Base-by-base conservation (phyloP, 37 sponge, comb jelly and placozoan genomes). In the Hexactinellida sp. region DNA sequence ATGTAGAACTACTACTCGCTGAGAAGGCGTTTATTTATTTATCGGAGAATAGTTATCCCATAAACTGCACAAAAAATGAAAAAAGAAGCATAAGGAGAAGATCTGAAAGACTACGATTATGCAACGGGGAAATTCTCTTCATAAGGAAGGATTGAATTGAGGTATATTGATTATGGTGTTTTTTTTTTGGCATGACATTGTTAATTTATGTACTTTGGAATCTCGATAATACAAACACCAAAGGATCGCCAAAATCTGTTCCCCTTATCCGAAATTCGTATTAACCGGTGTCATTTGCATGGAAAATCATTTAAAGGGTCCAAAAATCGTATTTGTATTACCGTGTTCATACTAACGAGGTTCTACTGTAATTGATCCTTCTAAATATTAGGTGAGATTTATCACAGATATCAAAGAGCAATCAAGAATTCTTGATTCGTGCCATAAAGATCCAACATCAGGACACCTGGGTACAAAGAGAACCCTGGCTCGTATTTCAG, bases 381-480 rank as follows among this genome's bases (percentile, higher is more conserved):
- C 52, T 47, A 47, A 47, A 16, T 47, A 47, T 16, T 47, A 84
- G 38, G 86, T 86, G 37, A 55, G 41, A 39, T 63, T 39, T 32
- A 86, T 86, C 38, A 82, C 37, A 19, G 34, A 32, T 51, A 82
- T 37, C 35, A 55, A 55, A 82, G 88, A 87, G 37, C 37, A 51
- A 38, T 24, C 37, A 9, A 89, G 84, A 37, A 92, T 92, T 39
- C 54, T 90, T 3, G 76, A 35, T 54, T 85, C 88, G 32, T 92
- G 89, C 41, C 92, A 92, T 54, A 38, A 82, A 36, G 88, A 90
- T 85, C 90, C 90, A 37, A 92, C 92, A 38, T 82, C 88, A 83
- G 92, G 92, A 1, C 92, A 92, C 88, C 82, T 92, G 92, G 90
- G 88, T 37, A 38, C 76, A 32, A 87, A 90, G 76, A 38, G 37